A percentile compares a stretch with the other conserved stretches of the same genome.
Evolutionary conservation across 1,140 invertebrate species (phyloP).

Genomic region (Arctopsyche grandis): DNA sequence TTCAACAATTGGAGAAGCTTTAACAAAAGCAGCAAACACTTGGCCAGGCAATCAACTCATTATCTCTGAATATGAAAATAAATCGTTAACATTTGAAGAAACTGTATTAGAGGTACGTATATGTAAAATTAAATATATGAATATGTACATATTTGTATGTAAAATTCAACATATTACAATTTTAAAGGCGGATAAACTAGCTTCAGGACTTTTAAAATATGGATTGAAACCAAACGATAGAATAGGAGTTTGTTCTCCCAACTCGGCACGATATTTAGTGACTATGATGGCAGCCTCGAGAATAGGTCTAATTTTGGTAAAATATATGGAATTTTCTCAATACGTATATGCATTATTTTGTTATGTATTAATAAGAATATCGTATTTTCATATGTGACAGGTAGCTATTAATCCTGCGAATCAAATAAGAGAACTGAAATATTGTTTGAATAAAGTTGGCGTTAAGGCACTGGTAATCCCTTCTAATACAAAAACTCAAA

Average conservation of each 20-base stretch:
- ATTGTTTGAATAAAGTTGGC: constrained; percentile 78
- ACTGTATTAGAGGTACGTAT: constrained; percentile 66
- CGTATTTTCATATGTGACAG: constrained; percentile 57
- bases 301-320: constrained; percentile 79
- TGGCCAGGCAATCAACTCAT: constrained; percentile 68
- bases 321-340: background rate
- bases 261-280: constrained; percentile 82
- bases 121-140: too few species aligned
- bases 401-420: constrained; percentile 85
- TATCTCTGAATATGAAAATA: constrained; percentile 68
- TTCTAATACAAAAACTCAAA: constrained; percentile 70
- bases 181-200: constrained; percentile 74
- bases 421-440: constrained; percentile 76
- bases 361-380: too few species aligned
- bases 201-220: constrained; percentile 77
- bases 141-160: too few species aligned
- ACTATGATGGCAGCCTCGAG: constrained; percentile 78
- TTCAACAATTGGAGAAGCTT: constrained; percentile 69
- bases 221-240: constrained; percentile 81
- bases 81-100: constrained; percentile 69
- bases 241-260: constrained; percentile 88
- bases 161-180: too few species aligned
- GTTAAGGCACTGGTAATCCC: constrained; percentile 74
- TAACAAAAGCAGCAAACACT: constrained; percentile 65
- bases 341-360: constrained; percentile 11